Percentiles rank a stretch among this genome's conserved stretches.
These are phyloP conservation scores for Thamnophis elegans DNA, from an alignment of 2,797 vertebrate species.

Conservation along the genomic window DNA sequence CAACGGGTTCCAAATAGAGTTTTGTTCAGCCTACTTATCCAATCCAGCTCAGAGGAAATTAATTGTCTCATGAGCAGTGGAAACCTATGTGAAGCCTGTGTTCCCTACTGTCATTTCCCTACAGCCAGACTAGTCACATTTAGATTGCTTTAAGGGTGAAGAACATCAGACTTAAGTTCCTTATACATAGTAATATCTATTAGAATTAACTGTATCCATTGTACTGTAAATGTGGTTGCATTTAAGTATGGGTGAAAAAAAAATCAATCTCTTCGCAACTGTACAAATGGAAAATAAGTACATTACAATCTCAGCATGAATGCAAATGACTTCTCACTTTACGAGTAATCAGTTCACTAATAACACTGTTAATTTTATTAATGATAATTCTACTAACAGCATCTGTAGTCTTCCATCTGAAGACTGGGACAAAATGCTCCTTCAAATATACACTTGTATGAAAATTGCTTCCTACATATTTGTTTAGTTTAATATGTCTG, in stretches of 20 bases:
- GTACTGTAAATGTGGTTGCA: background rate
- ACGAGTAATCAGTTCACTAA: background rate
- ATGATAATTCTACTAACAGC: background rate
- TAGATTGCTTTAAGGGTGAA: background rate
- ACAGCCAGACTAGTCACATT: background rate
- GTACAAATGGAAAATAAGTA: background rate
- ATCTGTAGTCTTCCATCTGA: background rate
- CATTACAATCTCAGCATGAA: background rate
- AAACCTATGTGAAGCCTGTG: background rate
- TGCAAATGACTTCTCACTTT: background rate
- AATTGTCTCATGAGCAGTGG: background rate
- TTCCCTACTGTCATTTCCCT: background rate
- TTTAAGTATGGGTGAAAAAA: background rate
- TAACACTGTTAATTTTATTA: slow-evolving; percentile 1
- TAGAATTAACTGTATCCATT: background rate
- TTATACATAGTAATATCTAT: background rate
- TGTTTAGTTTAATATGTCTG: slow-evolving; percentile 2
- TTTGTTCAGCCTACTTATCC: background rate
- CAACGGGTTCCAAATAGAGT: background rate
- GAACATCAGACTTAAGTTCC: background rate
- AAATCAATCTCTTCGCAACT: background rate
- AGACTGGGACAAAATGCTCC: background rate
- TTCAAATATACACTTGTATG: background rate
- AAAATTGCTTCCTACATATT: slow-evolving; percentile 7
- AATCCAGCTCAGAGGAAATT: background rate